phyloP scores from a whole-genome alignment of 2,888 invertebrate species.

The Eristalis pertinax region DNA sequence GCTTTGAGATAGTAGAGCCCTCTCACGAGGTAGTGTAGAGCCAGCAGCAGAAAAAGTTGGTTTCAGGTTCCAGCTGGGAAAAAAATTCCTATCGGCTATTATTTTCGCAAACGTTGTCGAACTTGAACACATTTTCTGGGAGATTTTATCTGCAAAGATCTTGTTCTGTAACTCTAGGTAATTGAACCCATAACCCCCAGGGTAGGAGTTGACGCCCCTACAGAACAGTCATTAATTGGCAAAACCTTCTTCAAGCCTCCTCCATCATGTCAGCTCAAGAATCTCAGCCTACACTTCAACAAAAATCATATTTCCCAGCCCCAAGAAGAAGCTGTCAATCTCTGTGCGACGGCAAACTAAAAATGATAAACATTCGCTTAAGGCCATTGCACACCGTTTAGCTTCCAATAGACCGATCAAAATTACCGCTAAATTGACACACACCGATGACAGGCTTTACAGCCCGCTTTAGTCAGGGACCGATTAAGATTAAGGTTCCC shows the following conservation, averaged over 20 bases:
- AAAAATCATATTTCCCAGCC: background rate
- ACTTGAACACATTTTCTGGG: no score
- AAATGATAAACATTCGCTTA: background rate
- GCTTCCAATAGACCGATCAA: constrained; percentile 33
- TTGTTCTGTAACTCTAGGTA: no score
- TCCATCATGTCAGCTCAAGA: background rate
- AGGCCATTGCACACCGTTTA: constrained; percentile 46
- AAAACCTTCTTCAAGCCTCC: background rate
- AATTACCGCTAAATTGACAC: constrained; percentile 50
- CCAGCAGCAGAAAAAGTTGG: no score
- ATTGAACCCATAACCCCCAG: no score
- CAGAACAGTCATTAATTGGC: background rate
- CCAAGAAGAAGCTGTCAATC: background rate
- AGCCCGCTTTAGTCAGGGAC: constrained; percentile 56
- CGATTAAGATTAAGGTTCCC: constrained; percentile 62
- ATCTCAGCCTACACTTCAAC: background rate
- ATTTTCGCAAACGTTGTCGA: no score
- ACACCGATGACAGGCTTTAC: constrained; percentile 5
- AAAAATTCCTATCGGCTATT: no score
- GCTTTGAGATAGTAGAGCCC: no score
- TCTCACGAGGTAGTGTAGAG: no score
- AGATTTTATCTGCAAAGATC: no score
- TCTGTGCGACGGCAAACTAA: background rate
- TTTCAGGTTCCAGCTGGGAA: no score
- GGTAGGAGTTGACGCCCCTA: background rate